Evolutionary conservation across 2,797 vertebrate genomes (phyloP).

Genomic region (Coluber constrictor): DNA sequence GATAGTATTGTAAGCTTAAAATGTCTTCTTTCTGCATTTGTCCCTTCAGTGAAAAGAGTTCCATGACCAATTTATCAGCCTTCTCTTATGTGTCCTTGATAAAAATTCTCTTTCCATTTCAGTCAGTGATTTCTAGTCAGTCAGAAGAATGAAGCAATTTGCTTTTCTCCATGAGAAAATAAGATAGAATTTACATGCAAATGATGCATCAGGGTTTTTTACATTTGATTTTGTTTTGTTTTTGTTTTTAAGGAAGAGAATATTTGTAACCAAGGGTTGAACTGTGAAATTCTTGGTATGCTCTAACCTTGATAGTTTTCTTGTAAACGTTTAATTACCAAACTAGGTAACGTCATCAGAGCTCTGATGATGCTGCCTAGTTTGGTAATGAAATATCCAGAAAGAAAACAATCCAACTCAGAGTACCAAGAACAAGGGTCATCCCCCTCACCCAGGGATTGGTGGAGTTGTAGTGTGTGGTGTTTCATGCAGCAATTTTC

Average conservation of each 20-base stretch:
- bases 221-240: background rate
- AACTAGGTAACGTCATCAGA: background rate
- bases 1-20: background rate
- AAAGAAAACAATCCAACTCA: background rate
- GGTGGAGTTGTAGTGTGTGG: background rate
- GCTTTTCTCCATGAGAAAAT: background rate
- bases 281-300: background rate
- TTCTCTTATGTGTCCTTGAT: background rate
- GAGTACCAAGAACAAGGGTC: background rate
- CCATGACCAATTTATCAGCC: background rate
- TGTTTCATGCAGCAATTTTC: background rate
- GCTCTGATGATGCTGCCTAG: background rate
- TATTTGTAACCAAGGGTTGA: background rate
- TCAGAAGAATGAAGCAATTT: background rate
- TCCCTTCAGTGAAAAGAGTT: background rate
- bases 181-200: background rate
- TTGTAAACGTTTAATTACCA: background rate
- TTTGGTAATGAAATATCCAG: background rate
- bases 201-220: background rate
- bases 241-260: background rate
- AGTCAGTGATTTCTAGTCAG: background rate
- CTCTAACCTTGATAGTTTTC: background rate
- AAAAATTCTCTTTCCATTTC: background rate
- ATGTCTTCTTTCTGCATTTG: background rate
- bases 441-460: no score